Evolutionary conservation across 2,888 invertebrate species (phyloP).

Genomic region (Nephrotoma guestfalica): DNA sequence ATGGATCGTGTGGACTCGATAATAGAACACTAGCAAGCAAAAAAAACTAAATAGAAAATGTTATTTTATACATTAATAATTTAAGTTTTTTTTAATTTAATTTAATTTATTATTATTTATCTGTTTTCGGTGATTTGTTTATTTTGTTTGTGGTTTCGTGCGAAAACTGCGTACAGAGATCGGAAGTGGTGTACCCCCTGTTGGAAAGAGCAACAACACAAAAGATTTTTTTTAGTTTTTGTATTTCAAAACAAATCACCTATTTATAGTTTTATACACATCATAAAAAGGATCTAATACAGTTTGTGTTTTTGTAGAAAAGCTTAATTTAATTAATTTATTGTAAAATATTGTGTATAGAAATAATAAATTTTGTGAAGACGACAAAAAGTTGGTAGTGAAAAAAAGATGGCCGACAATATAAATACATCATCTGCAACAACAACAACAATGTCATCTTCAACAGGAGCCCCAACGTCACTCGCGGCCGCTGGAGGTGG

Average conservation of each 20-base stretch:
- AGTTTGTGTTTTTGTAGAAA: neutral
- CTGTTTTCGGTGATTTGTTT: neutral
- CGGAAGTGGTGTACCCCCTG: neutral
- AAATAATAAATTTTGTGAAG: neutral
- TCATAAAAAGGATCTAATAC: neutral
- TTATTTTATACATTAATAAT: neutral
- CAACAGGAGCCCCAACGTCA: slow-evolving; percentile 11
- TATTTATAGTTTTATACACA: neutral
- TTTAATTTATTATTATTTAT: neutral
- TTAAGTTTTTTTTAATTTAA: neutral
- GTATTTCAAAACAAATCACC: neutral
- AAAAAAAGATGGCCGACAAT: slow-evolving; percentile 6
- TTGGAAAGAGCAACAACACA: neutral
- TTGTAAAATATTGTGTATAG: neutral
- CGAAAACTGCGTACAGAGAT: neutral
- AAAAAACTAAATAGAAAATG: neutral
- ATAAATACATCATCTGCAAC: slow-evolving; percentile 13
- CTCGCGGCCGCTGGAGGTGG: slow-evolving; percentile 4
- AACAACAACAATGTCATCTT: slow-evolving; percentile 15
- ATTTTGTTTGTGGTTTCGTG: neutral
- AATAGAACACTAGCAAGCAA: neutral
- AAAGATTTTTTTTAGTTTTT: neutral
- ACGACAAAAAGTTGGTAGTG: neutral
- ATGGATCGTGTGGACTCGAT: neutral
- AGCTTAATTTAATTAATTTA: neutral